Evolutionary conservation across 1,140 invertebrate genomes (phyloP).

Genomic region (Bombus huntii): DNA sequence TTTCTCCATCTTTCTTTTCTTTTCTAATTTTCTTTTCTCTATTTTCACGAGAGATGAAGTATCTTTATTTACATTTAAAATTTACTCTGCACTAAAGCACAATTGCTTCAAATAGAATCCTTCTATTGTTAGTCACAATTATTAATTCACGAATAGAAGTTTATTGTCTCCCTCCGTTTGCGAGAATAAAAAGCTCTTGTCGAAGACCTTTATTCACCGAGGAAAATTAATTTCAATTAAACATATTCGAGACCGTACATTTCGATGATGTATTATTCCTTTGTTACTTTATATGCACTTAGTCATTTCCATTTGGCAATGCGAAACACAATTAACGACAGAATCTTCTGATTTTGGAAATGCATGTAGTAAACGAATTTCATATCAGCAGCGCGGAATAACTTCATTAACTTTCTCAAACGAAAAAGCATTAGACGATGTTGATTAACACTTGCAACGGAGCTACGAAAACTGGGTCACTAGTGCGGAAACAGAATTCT

Average conservation of each 20-base stretch:
- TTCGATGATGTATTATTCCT: too few relatives aligned
- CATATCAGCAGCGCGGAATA: neutral
- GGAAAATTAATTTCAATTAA: neutral
- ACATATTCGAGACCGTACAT: neutral
- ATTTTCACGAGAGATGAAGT: neutral
- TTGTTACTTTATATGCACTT: neutral
- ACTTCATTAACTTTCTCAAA: conserved; percentile 12
- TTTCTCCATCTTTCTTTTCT: neutral
- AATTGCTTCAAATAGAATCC: neutral
- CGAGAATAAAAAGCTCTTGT: neutral
- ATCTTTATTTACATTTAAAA: neutral
- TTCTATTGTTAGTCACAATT: neutral
- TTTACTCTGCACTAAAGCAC: neutral
- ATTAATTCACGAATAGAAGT: neutral
- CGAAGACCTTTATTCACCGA: neutral
- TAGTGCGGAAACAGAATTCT: neutral
- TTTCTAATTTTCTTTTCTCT: neutral
- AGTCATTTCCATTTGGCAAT: neutral
- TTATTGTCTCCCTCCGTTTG: neutral
- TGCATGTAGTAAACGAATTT: neutral
- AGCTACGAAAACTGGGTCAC: conserved; percentile 9
- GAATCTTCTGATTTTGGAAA: neutral
- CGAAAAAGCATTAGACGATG: conserved; percentile 10
- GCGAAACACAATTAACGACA: neutral
- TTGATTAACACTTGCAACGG: conserved; percentile 14